Percentiles rank a stretch among this genome's conserved stretches.
Conservation (phyloP, 1,140 invertebrate species). For the Trypoxylus dichotomus region DNA sequence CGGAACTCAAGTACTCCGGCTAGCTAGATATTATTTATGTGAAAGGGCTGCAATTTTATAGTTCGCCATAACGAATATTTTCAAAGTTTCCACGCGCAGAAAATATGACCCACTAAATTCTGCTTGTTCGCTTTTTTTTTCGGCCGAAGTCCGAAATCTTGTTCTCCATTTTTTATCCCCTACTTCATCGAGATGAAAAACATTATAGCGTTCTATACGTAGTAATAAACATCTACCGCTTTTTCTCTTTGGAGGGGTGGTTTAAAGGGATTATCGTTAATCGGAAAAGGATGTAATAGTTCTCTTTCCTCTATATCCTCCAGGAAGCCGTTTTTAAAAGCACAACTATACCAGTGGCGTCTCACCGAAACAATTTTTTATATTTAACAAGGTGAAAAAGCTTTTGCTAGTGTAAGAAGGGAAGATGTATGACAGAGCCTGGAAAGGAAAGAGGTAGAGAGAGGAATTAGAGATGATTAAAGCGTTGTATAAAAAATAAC, state of each 20-base stretch:
- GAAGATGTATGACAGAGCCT: no score
- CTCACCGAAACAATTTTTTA: not conserved
- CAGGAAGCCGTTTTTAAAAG: not conserved
- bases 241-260: not conserved
- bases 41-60: constrained; percentile 19
- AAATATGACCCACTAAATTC: constrained; percentile 21
- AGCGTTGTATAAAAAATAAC: no score
- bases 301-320: not conserved
- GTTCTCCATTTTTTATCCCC: constrained; percentile 5
- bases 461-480: no score
- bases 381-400: no score
- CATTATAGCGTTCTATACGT: not conserved
- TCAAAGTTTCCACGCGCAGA: not conserved
- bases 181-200: not conserved
- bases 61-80: constrained; percentile 18
- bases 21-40: constrained; percentile 19
- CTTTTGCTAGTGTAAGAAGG: no score
- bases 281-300: constrained; percentile 6
- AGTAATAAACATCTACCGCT: constrained; percentile 16
- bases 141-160: not conserved
- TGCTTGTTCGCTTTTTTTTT: constrained; percentile 9
- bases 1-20: constrained; percentile 1
- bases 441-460: no score
- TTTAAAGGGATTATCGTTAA: not conserved
- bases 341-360: not conserved